These are phyloP conservation scores for Macrosoma leucophasiata DNA, from an alignment of 2,888 invertebrate species.

Conservation along the genomic window DNA sequence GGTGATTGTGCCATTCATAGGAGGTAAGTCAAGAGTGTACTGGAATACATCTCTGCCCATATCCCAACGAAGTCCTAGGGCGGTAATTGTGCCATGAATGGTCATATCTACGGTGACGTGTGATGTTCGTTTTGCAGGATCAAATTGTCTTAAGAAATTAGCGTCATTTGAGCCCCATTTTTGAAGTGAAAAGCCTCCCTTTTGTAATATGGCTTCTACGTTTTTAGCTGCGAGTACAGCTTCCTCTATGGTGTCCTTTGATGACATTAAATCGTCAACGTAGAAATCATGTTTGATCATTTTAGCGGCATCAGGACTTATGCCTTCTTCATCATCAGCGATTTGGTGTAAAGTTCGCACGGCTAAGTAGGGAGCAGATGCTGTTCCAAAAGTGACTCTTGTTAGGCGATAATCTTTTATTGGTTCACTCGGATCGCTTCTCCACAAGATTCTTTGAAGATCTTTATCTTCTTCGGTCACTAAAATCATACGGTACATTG, in stretches of 20 bases:
- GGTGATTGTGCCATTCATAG: not conserved
- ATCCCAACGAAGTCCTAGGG: conserved; percentile 24
- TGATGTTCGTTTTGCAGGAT: conserved; percentile 3
- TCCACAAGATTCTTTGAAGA: conserved; percentile 21
- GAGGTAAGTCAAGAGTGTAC: conserved; percentile 7
- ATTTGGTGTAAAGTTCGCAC: conserved; percentile 16
- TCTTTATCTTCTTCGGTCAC: conserved; percentile 3
- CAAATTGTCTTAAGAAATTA: conserved; percentile 12
- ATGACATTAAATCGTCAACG: conserved; percentile 13
- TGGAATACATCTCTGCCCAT: conserved; percentile 19
- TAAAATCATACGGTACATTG: conserved; percentile 8
- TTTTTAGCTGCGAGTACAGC: not conserved
- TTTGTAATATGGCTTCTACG: not conserved
- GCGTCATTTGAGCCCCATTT: conserved; percentile 21
- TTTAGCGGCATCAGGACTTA: conserved; percentile 7
- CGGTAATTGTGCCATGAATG: conserved; percentile 20
- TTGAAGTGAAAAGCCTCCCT: conserved; percentile 9
- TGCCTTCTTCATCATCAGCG: conserved; percentile 10
- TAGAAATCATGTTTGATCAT: conserved; percentile 14
- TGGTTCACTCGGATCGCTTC: conserved; percentile 6
- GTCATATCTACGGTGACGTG: conserved; percentile 16
- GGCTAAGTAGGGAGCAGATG: conserved; percentile 22
- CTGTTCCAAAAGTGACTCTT: conserved; percentile 24
- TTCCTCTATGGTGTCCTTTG: not conserved
- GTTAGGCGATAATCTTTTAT: conserved; percentile 15